These are phyloP conservation scores for Hemibates koningsi DNA, from an alignment of 2,113 vertebrate genomes.

Conservation along the genomic window DNA sequence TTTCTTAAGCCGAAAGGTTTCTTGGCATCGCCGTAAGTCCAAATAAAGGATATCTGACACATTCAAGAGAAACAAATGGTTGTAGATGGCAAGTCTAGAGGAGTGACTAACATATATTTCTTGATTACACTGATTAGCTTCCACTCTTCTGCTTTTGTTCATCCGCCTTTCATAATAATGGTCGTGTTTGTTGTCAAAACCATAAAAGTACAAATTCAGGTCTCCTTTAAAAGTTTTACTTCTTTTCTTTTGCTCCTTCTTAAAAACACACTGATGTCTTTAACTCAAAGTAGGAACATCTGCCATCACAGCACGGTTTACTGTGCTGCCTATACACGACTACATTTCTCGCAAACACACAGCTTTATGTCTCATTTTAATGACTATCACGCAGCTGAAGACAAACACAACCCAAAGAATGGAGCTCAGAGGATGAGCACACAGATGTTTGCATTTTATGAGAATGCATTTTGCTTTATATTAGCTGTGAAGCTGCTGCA, in stretches of 20 bases:
- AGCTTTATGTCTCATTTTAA: not conserved
- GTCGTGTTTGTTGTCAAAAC: not conserved
- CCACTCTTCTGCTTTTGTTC: not conserved
- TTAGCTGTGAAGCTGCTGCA: not conserved
- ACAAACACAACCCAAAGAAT: not conserved
- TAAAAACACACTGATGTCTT: fast-evolving
- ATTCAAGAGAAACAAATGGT: fast-evolving
- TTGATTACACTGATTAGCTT: not conserved
- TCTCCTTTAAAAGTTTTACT: not conserved
- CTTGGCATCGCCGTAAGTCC: fast-evolving
- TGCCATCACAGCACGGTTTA: not conserved
- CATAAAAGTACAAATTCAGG: not conserved
- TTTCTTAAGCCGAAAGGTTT: not conserved
- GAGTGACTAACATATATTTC: not conserved
- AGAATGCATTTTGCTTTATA: not conserved
- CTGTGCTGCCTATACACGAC: not conserved
- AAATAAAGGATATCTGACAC: not conserved
- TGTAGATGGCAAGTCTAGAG: not conserved
- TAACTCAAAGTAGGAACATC: not conserved
- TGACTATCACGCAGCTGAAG: not conserved
- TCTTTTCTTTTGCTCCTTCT: fast-evolving
- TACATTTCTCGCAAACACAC: not conserved
- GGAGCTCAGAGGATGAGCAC: not conserved
- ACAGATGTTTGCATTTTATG: not conserved
- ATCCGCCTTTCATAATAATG: fast-evolving